phyloP scores from a whole-genome alignment of 2,113 vertebrate species.

The Pipa parva region DNA sequence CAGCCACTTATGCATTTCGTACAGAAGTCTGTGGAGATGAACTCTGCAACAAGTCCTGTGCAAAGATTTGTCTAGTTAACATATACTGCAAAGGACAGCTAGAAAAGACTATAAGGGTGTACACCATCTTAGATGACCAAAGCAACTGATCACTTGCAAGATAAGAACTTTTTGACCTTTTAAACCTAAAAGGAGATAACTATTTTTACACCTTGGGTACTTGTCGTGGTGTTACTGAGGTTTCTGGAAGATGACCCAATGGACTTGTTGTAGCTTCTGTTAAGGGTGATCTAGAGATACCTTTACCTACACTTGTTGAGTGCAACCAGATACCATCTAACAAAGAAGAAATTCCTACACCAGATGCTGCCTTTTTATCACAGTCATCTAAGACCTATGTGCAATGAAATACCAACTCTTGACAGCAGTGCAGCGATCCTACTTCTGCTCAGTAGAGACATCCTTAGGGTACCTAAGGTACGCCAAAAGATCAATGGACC shows the following conservation, averaged over 20 bases:
- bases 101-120: background rate
- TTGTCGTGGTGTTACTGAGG: too few relatives aligned
- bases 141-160: constrained; percentile 12
- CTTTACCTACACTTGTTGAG: constrained; percentile 5
- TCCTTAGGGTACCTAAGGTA: background rate
- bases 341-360: constrained; percentile 11
- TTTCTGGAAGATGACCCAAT: background rate
- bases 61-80: background rate
- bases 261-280: background rate
- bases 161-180: constrained; percentile 2
- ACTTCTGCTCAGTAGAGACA: background rate
- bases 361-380: background rate
- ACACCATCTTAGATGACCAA: background rate
- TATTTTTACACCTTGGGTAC: constrained; percentile 8
- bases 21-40: background rate
- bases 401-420: background rate
- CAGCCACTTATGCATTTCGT: too few relatives aligned
- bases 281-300: background rate
- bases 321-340: constrained; percentile 14
- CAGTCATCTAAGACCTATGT: background rate
- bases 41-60: background rate
- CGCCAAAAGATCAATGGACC: too few relatives aligned
- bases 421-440: constrained; percentile 1
- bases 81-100: background rate
- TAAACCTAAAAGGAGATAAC: constrained; percentile 5